Evolutionary conservation across 2,797 vertebrate species (phyloP).

Genomic region (Rhabdomys pumilio): DNA sequence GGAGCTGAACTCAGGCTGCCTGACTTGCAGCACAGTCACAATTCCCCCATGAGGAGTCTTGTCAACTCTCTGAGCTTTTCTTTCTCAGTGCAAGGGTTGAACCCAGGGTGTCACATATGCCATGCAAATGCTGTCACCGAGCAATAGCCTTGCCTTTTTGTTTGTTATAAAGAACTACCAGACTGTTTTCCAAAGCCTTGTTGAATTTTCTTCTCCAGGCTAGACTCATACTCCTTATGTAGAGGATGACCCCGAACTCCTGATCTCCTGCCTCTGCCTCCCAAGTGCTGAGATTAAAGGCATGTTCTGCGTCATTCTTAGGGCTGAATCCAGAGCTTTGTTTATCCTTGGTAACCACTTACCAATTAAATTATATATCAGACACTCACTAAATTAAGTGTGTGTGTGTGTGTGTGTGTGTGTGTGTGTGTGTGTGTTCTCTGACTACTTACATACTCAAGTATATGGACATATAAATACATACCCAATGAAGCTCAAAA

Average conservation of each 20-base stretch:
- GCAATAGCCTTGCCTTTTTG: background rate
- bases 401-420: background rate
- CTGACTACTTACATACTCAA: background rate
- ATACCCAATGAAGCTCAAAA: background rate
- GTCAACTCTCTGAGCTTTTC: background rate
- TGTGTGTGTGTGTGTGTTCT: background rate
- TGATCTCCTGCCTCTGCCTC: background rate
- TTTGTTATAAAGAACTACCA: background rate
- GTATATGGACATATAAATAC: background rate
- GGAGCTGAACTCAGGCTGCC: background rate
- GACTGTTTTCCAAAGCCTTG: background rate
- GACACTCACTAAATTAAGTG: too few species aligned
- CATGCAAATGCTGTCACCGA: background rate
- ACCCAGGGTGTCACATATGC: too few species aligned
- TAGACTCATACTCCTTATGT: background rate
- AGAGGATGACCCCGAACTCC: background rate
- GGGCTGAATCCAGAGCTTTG: background rate
- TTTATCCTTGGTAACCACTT: background rate
- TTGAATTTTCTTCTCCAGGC: background rate
- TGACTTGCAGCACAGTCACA: background rate
- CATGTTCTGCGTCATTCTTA: too few species aligned
- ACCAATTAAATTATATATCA: background rate
- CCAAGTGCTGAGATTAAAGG: background rate
- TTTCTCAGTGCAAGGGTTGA: background rate
- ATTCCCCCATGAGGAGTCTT: background rate